Base-by-base conservation (phyloP, 2,113 vertebrate species). In the Oreochromis spilurus region DNA sequence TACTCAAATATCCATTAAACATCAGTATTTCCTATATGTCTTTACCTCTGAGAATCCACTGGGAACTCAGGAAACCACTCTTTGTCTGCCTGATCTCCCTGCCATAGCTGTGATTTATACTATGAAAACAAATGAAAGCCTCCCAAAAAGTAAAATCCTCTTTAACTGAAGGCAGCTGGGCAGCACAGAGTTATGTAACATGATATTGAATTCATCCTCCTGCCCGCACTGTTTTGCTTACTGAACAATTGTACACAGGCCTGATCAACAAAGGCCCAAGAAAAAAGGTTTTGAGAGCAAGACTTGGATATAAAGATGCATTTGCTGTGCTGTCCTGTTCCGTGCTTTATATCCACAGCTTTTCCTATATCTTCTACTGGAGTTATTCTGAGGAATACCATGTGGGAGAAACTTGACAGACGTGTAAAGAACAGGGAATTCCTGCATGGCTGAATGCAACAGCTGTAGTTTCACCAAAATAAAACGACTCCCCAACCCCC, bases 381-480 rank as follows among this genome's bases (percentile, higher is more conserved):
- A 77, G 10, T 4, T 7, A 58, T 29, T 43, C 26, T 58, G 17
- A 85, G 43, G 26, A 53, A 78, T 45, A 40, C 9, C 57, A 52
- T n/a, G 9, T 14, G 31, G 9, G 45, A 82, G 16, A 62, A 36
- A 17, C 21, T 17, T 12, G 21, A 75, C 67, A 48, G 24, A 2
- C 1, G 8, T 77, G 34, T 9, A 54, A 29, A 43, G 21, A 7
- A 21, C 21, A 21, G 21, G 43, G 57, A 89, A 93, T 93, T 82
- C 48, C 52, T 52, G 65, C 4, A 0, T 2, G 14, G 80, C 38
- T 17, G 24, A 87, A 79, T 19, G 50, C 65, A 89, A 85, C 90
- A 95, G 91, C 81, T 94, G 87, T 36, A 90, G 87, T 82, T 67
- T 78, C 62, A 84, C 84, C 81, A 90, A 92, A 94, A 93, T 91